A percentile compares a stretch with the other conserved stretches of the same genome.
Conservation (phyloP, 2,888 invertebrate genomes). For the Habroteleia sp. region DNA sequence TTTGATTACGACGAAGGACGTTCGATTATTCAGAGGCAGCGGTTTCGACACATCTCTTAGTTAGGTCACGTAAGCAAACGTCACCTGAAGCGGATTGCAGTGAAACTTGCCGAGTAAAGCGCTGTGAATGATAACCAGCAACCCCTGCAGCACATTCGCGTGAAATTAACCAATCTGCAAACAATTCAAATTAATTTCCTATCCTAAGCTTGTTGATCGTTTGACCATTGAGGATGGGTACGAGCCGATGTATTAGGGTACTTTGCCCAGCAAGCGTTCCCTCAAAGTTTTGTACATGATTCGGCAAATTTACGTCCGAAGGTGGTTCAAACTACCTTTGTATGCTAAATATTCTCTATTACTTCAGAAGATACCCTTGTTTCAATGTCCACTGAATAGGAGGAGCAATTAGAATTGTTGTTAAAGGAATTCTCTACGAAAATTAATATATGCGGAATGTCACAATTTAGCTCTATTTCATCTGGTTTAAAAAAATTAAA, state of each 20-base stretch:
- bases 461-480: no score
- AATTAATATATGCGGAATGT: no score
- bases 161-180: conserved; percentile 61
- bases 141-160: conserved; percentile 44
- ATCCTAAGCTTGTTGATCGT: conserved; percentile 40
- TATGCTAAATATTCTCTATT: background rate
- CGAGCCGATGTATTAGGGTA: conserved; percentile 21
- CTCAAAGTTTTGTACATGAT: conserved; percentile 31
- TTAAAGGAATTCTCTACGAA: background rate
- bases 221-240: conserved; percentile 15
- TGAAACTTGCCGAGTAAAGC: conserved; percentile 54
- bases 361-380: no score
- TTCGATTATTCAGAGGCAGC: conserved; percentile 40
- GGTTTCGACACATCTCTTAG: conserved; percentile 37
- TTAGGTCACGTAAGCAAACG: conserved; percentile 64
- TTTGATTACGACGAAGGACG: conserved; percentile 36
- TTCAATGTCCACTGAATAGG: background rate
- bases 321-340: background rate
- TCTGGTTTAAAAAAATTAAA: no score
- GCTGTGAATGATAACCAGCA: conserved; percentile 58
- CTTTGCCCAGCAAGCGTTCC: conserved; percentile 23
- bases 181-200: conserved; percentile 54
- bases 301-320: conserved; percentile 20
- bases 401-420: background rate
- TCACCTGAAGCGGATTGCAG: conserved; percentile 56